Conservation (phyloP, 2,888 invertebrate species). For the Platycnemis pennipes region DNA sequence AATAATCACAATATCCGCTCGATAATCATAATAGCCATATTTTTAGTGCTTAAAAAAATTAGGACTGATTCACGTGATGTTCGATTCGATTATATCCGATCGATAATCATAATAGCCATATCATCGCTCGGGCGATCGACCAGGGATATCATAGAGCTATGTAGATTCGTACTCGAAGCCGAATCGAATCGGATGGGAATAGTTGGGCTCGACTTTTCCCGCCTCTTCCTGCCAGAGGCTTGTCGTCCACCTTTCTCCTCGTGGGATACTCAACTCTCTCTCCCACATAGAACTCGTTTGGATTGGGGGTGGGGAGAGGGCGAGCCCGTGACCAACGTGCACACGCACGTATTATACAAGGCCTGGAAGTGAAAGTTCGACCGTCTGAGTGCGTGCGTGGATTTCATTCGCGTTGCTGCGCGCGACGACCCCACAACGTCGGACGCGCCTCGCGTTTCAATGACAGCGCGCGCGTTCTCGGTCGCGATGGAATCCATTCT, state of each 20-base stretch:
- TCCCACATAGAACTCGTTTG: not conserved
- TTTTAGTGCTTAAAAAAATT: too few species aligned
- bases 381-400: too few species aligned
- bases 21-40: too few species aligned
- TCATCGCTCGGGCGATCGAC: too few species aligned
- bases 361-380: constrained; percentile 8
- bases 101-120: too few species aligned
- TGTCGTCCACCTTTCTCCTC: not conserved
- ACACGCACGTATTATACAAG: too few species aligned
- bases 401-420: not conserved
- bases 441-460: not conserved
- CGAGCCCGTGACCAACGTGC: not conserved
- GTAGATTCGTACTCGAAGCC: too few species aligned
- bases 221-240: not conserved
- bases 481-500: not conserved
- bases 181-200: not conserved
- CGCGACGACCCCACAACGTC: not conserved
- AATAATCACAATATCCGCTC: too few species aligned
- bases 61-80: too few species aligned
- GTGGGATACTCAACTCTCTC: not conserved
- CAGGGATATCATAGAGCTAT: too few species aligned
- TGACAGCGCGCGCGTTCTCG: not conserved
- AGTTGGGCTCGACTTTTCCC: not conserved
- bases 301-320: too few species aligned
- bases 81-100: too few species aligned